These are phyloP conservation scores for Ardeotis arabs DNA, from an alignment of 2,113 vertebrate species.

Conservation along the genomic window DNA sequence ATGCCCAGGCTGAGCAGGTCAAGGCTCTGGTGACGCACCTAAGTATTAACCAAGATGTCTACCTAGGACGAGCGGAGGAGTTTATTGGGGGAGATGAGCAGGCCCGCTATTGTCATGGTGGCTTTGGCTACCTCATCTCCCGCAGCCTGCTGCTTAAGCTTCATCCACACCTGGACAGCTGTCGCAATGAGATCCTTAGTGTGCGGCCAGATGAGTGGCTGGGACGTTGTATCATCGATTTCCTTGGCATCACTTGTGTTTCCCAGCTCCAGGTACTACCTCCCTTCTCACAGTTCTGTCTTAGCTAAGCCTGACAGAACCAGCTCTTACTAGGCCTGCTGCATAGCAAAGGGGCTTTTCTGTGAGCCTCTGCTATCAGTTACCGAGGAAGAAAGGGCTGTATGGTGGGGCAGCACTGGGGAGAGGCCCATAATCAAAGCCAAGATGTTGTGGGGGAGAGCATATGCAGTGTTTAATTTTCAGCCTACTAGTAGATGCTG, in stretches of 20 bases:
- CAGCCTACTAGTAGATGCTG: not conserved
- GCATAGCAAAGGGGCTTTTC: not conserved
- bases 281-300: not conserved
- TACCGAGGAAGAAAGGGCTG: not conserved
- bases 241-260: conserved; percentile 87
- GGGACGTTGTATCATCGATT: conserved; percentile 96
- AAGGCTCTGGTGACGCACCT: conserved; percentile 87
- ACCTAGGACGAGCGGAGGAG: conserved; percentile 91
- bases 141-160: conserved; percentile 89
- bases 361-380: not conserved
- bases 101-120: conserved; percentile 92
- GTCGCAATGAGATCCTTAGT: conserved; percentile 95
- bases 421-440: not conserved
- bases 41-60: conserved; percentile 89
- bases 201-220: conserved; percentile 96
- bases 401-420: not conserved
- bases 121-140: conserved; percentile 93
- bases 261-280: conserved; percentile 89
- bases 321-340: too few species aligned
- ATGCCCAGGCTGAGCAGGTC: conserved; percentile 88
- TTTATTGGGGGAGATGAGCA: conserved; percentile 93
- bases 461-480: not conserved
- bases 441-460: not conserved
- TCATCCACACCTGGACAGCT: conserved; percentile 88
- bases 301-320: not conserved